A percentile compares a stretch with the other conserved stretches of the same genome.
Evolutionary conservation across 2,113 vertebrate species (phyloP).

Genomic region (Silurus asotus): DNA sequence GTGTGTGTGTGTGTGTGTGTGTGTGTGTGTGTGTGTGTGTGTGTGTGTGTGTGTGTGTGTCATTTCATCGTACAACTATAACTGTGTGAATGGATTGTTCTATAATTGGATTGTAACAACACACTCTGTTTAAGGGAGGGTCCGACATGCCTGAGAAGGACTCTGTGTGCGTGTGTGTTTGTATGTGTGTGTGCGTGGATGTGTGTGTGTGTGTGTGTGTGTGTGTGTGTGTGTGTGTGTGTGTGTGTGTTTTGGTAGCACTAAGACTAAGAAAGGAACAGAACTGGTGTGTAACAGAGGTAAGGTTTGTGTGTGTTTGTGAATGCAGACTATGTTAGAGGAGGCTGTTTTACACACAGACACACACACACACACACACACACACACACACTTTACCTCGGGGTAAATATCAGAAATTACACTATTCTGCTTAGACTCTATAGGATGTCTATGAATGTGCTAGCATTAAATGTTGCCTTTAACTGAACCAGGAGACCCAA

Average conservation of each 20-base stretch:
- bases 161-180: constrained; percentile 31
- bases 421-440: no score
- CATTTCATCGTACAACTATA: constrained; percentile 29
- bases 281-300: constrained; percentile 19
- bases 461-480: no score
- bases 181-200: constrained; percentile 3
- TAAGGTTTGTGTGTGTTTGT: constrained; percentile 33
- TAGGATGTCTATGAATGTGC: no score
- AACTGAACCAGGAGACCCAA: no score
- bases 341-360: neutral
- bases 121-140: constrained; percentile 38
- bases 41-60: neutral
- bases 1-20: neutral
- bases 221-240: constrained; percentile 14
- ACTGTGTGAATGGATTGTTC: constrained; percentile 48
- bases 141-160: constrained; percentile 45
- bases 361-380: neutral
- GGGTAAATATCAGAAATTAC: no score
- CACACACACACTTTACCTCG: no score
- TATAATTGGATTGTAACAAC: constrained; percentile 56
- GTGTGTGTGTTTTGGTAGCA: constrained; percentile 9
- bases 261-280: constrained; percentile 18
- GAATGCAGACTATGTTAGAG: neutral
- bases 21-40: neutral
- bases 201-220: constrained; percentile 30